Conservation (phyloP, 2,113 vertebrate genomes). For the Microtus richardsoni region DNA sequence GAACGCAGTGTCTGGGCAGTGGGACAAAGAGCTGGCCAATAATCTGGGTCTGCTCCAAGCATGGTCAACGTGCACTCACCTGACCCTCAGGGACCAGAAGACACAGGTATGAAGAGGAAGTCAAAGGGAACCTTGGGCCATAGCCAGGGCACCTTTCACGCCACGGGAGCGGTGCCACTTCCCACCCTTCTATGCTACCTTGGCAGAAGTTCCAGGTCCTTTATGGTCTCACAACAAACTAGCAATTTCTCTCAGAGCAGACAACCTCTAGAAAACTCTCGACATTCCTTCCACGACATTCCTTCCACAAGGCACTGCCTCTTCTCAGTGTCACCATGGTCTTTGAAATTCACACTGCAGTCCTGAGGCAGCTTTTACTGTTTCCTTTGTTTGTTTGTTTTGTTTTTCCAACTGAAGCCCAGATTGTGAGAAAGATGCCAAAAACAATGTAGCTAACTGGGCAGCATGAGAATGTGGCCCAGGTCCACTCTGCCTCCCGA, state of each 20-base stretch:
- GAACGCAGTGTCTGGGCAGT: not conserved
- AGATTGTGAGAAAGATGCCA: not conserved
- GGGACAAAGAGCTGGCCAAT: not conserved
- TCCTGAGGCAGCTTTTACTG: not conserved
- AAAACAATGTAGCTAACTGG: not conserved
- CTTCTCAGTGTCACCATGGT: not conserved
- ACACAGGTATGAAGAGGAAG: not conserved
- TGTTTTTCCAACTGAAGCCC: not conserved
- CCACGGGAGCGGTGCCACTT: not conserved
- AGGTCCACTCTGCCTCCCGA: not conserved
- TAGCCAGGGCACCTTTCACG: not conserved
- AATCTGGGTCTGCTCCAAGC: not conserved
- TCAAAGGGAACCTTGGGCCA: not conserved
- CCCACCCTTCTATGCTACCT: not conserved
- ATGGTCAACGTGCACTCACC: not conserved
- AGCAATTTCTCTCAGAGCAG: slow-evolving; percentile 4
- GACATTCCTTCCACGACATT: not conserved
- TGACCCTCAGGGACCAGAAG: not conserved
- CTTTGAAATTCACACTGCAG: not conserved
- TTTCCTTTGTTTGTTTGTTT: not conserved
- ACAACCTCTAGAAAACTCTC: not conserved
- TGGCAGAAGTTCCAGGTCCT: not conserved
- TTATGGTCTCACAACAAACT: not conserved
- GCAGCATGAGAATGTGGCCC: not conserved
- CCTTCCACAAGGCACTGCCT: not conserved